Evolutionary conservation across 2,113 vertebrate species (phyloP).

Genomic region (Puma concolor): DNA sequence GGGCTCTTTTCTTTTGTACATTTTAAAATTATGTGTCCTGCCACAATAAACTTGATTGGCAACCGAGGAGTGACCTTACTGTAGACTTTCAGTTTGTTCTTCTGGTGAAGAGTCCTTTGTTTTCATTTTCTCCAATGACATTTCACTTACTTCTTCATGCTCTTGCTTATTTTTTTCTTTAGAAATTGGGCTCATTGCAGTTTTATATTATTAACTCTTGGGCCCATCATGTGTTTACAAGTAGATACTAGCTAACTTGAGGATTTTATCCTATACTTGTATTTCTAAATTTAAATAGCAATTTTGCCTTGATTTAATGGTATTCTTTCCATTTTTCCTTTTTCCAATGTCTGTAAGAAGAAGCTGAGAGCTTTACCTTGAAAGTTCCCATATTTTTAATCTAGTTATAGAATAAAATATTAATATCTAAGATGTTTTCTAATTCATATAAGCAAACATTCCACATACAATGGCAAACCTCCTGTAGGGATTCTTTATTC

Average conservation of each 20-base stretch:
- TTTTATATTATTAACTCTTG: conserved; percentile 45
- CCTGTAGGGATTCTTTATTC: conserved; percentile 1
- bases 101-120: conserved; percentile 91
- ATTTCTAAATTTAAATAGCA: conserved; percentile 60
- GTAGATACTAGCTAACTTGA: not conserved
- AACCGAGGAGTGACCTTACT: conserved; percentile 71
- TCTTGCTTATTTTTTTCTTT: conserved; percentile 58
- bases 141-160: conserved; percentile 79
- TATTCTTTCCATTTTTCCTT: conserved; percentile 65
- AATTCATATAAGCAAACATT: conserved; percentile 50
- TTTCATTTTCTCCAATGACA: conserved; percentile 81
- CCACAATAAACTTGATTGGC: conserved; percentile 46
- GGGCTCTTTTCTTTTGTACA: not conserved
- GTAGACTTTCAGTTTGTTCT: conserved; percentile 90
- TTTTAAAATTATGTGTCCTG: conserved; percentile 60
- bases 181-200: not conserved
- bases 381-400: conserved; percentile 43
- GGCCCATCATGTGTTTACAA: conserved; percentile 62
- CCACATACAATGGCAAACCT: not conserved
- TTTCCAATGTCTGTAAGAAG: conserved; percentile 44
- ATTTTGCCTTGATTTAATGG: conserved; percentile 50
- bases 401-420: conserved; percentile 50
- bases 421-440: conserved; percentile 56
- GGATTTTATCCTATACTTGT: conserved; percentile 68
- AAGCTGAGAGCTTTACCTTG: conserved; percentile 31